These are phyloP conservation scores for Apodemus speciosus DNA, from an alignment of 2,113 vertebrate species.

Conservation along the genomic window DNA sequence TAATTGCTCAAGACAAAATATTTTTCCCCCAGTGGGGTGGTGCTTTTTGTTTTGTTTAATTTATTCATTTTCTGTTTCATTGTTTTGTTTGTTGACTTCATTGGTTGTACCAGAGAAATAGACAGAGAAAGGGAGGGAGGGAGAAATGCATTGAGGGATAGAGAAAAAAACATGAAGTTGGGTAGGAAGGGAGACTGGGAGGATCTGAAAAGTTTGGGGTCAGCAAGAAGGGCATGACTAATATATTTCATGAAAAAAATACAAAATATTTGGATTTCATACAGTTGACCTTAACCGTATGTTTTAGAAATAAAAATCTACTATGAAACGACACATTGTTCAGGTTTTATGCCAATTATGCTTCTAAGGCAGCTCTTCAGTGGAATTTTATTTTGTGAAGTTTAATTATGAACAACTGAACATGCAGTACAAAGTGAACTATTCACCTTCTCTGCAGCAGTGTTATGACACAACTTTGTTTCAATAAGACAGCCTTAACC, in stretches of 20 bases:
- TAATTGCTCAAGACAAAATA: neutral
- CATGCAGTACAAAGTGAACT: constrained; percentile 80
- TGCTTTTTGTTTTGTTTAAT: neutral
- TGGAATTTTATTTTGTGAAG: constrained; percentile 73
- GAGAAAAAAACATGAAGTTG: too few relatives aligned
- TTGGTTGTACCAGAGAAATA: neutral
- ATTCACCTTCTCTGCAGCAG: constrained; percentile 82
- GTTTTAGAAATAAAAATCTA: constrained; percentile 28
- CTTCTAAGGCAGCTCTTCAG: constrained; percentile 52
- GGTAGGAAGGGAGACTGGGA: too few relatives aligned
- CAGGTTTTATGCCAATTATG: constrained; percentile 51
- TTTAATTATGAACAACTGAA: constrained; percentile 81
- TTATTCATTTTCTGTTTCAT: neutral
- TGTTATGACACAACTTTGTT: constrained; percentile 78
- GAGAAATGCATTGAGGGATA: too few relatives aligned
- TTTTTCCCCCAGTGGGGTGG: too few relatives aligned
- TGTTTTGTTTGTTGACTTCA: neutral
- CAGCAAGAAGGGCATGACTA: neutral
- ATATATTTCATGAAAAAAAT: neutral
- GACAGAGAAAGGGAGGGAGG: too few relatives aligned
- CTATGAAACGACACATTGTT: constrained; percentile 29
- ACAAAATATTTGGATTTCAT: constrained; percentile 44
- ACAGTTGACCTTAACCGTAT: constrained; percentile 13
- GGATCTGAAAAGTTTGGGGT: neutral
- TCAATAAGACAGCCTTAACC: constrained; percentile 78